These are phyloP conservation scores for Latrodectus geometricus DNA, from an alignment of 1,140 invertebrate species.

Conservation along the genomic window DNA sequence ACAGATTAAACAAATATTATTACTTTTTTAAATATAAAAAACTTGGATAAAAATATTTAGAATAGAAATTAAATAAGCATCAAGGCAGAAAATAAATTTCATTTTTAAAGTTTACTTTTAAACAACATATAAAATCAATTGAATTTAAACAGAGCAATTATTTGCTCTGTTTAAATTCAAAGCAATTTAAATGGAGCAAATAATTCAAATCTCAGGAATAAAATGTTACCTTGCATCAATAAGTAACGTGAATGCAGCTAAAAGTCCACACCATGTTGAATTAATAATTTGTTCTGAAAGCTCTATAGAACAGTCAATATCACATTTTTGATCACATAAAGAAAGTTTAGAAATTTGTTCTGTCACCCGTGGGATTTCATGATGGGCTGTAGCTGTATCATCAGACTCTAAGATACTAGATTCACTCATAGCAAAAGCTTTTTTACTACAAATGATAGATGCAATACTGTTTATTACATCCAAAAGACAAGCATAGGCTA, in stretches of 20 bases:
- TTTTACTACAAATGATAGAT: slow-evolving; percentile 56
- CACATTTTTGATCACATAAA: slow-evolving; percentile 48
- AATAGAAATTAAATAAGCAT: no score
- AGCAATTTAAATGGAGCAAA: neutral
- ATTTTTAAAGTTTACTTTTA: no score
- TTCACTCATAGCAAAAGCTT: slow-evolving; percentile 10
- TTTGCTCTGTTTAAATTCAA: slow-evolving; percentile 13
- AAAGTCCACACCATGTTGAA: slow-evolving; percentile 94
- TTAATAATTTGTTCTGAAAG: slow-evolving; percentile 81
- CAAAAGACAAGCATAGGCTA: slow-evolving; percentile 91
- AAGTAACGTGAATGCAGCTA: slow-evolving; percentile 89
- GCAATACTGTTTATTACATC: slow-evolving; percentile 76
- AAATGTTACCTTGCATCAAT: slow-evolving; percentile 86
- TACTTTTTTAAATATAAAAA: no score
- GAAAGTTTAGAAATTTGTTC: slow-evolving; percentile 35
- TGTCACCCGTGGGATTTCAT: neutral
- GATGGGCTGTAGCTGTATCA: slow-evolving; percentile 7
- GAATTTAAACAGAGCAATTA: no score
- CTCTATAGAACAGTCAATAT: slow-evolving; percentile 62
- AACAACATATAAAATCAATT: no score
- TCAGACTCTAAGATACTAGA: slow-evolving; percentile 8
- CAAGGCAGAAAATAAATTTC: no score
- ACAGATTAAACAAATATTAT: no score
- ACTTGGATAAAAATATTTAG: no score
- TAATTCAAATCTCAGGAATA: neutral